Percentiles rank a stretch among this genome's conserved stretches.
Evolutionary conservation across 2,888 invertebrate species (phyloP).

Genomic region (Acrocera orbiculus): DNA sequence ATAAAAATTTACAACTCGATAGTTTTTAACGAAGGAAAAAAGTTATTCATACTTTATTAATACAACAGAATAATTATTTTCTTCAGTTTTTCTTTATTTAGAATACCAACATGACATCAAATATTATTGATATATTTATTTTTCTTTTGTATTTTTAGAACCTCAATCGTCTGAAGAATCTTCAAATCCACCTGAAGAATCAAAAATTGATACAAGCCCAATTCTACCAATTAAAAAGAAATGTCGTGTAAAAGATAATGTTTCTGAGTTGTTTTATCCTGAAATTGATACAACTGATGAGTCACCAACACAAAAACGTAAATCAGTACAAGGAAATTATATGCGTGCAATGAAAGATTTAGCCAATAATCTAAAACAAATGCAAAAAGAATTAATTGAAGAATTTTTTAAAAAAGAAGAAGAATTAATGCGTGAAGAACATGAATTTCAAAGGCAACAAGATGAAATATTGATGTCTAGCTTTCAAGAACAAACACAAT

Average conservation of each 20-base stretch:
- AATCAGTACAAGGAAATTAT: slow-evolving; percentile 5
- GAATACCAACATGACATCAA: too few relatives aligned
- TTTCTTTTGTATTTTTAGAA: too few relatives aligned
- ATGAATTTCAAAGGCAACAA: slow-evolving; percentile 26
- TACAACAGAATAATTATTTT: too few relatives aligned
- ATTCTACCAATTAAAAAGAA: not conserved
- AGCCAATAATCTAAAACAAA: slow-evolving; percentile 18
- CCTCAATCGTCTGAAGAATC: slow-evolving; percentile 1
- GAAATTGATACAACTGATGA: slow-evolving; percentile 1
- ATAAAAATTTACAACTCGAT: too few relatives aligned
- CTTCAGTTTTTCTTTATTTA: too few relatives aligned
- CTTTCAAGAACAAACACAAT: slow-evolving; percentile 23
- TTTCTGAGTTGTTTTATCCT: slow-evolving; percentile 2
- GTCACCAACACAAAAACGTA: not conserved
- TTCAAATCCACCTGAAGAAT: not conserved
- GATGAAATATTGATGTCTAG: slow-evolving; percentile 22
- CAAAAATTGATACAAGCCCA: not conserved
- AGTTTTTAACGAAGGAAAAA: too few relatives aligned
- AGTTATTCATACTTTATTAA: too few relatives aligned
- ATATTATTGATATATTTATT: too few relatives aligned
- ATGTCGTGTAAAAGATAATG: not conserved
- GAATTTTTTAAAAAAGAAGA: slow-evolving; percentile 27
- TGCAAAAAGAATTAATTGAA: slow-evolving; percentile 23
- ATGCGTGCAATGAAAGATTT: slow-evolving; percentile 18
- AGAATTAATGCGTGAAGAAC: slow-evolving; percentile 23